phyloP scores from a whole-genome alignment of 2,888 invertebrate species.

The Eupithecia insigniata region DNA sequence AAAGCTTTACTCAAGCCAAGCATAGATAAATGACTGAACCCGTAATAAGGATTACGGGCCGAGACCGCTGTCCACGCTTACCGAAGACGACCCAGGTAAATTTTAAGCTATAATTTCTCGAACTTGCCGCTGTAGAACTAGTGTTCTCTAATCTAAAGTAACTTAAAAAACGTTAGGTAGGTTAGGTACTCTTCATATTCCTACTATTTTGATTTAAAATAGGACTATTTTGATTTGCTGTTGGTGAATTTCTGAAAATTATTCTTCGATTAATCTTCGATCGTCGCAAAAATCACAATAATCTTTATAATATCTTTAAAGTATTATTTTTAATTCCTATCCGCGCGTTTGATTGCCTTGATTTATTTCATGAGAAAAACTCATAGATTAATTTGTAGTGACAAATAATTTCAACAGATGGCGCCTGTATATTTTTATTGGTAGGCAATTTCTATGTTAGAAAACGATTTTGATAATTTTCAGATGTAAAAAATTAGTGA shows the following conservation, averaged over 20 bases:
- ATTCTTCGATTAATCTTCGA: neutral
- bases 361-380: neutral
- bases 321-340: neutral
- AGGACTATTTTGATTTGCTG: neutral
- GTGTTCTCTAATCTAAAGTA: neutral
- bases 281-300: neutral
- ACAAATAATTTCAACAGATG: slow-evolving; percentile 36
- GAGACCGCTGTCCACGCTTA: slow-evolving; percentile 70
- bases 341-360: neutral
- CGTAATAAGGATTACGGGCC: slow-evolving; percentile 19
- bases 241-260: neutral
- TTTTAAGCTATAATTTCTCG: neutral
- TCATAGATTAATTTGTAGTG: neutral
- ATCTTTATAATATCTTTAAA: no score
- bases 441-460: neutral
- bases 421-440: slow-evolving; percentile 5
- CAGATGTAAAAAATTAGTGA: neutral
- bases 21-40: no score
- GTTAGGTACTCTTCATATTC: no score
- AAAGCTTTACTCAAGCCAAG: no score
- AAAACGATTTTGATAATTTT: neutral
- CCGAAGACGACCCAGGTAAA: slow-evolving; percentile 76
- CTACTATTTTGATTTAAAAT: neutral
- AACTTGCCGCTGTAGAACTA: neutral
- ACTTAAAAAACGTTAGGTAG: neutral